phyloP scores from a whole-genome alignment of 2,888 invertebrate genomes.

The Uloborus plumipes region DNA sequence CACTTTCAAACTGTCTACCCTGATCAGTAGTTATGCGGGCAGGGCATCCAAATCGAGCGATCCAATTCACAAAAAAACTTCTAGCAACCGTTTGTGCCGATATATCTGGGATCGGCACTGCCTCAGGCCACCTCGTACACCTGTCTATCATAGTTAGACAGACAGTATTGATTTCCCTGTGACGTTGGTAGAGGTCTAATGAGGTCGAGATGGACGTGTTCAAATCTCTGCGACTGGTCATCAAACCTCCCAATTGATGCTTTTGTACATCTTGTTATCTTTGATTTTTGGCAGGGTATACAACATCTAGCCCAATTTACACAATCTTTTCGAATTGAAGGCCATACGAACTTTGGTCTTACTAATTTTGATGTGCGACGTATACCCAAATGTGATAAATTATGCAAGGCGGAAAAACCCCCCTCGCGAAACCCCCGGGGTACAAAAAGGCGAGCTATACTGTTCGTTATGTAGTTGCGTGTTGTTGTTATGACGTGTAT shows the following conservation, averaged over 20 bases:
- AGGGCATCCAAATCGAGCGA: slow-evolving; percentile 46
- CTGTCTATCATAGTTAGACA: slow-evolving; percentile 38
- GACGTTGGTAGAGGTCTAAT: slow-evolving; percentile 47
- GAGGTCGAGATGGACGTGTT: slow-evolving; percentile 60
- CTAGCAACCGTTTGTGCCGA: slow-evolving; percentile 54
- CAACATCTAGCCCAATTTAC: neutral
- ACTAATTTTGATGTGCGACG: neutral
- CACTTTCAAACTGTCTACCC: slow-evolving; percentile 60
- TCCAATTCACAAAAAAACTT: slow-evolving; percentile 64
- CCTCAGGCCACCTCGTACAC: slow-evolving; percentile 66
- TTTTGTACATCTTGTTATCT: neutral
- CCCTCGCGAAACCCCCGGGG: neutral
- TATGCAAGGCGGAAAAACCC: no score
- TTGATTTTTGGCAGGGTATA: neutral
- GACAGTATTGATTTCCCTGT: neutral
- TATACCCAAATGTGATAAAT: no score
- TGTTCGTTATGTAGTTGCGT: neutral
- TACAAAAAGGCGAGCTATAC: neutral
- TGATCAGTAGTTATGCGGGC: slow-evolving; percentile 67
- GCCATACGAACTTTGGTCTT: neutral
- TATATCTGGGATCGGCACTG: slow-evolving; percentile 65
- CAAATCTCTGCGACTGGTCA: neutral
- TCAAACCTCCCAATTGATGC: neutral
- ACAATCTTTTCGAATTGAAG: slow-evolving; percentile 3
- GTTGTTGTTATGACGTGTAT: no score